phyloP scores from a whole-genome alignment of 1,140 invertebrate species.

The Zaprionus ornatus region DNA sequence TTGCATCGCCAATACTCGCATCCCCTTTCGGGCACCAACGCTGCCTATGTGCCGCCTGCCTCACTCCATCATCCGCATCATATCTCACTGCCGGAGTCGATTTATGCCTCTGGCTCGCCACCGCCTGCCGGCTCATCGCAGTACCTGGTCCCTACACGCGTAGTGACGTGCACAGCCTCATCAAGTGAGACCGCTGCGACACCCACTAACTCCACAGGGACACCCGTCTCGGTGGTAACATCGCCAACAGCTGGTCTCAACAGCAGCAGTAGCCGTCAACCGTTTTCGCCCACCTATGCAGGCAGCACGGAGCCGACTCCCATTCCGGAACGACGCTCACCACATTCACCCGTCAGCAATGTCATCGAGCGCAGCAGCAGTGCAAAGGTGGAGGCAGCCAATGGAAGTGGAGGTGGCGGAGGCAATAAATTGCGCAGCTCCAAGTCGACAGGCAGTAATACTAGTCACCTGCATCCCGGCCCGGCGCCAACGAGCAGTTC shows the following conservation, averaged over 20 bases:
- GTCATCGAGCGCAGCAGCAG: constrained; percentile 43
- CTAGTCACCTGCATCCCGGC: constrained; percentile 66
- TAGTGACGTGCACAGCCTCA: constrained; percentile 53
- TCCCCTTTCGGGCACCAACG: constrained; percentile 66
- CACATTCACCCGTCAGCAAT: constrained; percentile 54
- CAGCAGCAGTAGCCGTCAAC: constrained; percentile 51
- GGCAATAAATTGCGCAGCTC: constrained; percentile 65
- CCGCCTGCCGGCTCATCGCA: constrained; percentile 79
- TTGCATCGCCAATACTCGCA: constrained; percentile 85
- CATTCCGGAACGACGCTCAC: constrained; percentile 62
- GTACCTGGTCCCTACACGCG: constrained; percentile 74
- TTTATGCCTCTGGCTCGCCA: constrained; percentile 78
- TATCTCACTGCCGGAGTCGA: constrained; percentile 79
- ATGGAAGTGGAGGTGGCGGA: constrained; percentile 35
- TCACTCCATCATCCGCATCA: constrained; percentile 78
- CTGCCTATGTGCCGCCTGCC: constrained; percentile 59
- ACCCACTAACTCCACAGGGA: constrained; percentile 60
- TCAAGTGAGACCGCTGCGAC: constrained; percentile 66
- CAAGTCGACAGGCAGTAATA: constrained; percentile 61
- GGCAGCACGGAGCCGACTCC: constrained; percentile 51
- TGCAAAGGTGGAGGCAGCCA: constrained; percentile 45
- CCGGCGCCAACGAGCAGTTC: constrained; percentile 66
- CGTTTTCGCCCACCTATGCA: constrained; percentile 66
- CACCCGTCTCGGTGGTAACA: constrained; percentile 67
- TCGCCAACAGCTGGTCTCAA: constrained; percentile 52